Evolutionary conservation across 2,888 invertebrate genomes (phyloP).

Genomic region (Luperina testacea): DNA sequence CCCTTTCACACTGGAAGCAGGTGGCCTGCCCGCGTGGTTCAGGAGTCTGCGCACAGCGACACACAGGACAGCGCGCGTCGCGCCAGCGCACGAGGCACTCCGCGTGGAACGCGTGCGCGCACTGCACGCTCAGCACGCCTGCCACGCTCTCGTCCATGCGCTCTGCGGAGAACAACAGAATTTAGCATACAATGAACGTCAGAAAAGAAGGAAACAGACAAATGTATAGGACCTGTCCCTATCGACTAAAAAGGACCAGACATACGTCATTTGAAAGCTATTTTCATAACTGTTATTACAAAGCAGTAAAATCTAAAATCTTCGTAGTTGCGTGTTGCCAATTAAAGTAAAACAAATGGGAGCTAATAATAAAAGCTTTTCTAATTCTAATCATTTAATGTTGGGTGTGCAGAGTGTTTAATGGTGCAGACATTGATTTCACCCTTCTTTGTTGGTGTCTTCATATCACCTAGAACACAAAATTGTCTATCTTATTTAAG

Average conservation of each 20-base stretch:
- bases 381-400: neutral
- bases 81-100: slow-evolving; percentile 99
- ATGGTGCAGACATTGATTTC: too few relatives aligned
- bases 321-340: neutral
- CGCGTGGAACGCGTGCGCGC: slow-evolving; percentile 99
- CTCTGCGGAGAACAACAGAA: slow-evolving; percentile 87
- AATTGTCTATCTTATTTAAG: neutral
- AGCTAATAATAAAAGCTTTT: too few relatives aligned
- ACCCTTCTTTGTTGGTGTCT: neutral
- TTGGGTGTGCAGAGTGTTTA: neutral
- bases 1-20: slow-evolving; percentile 81
- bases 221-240: too few relatives aligned
- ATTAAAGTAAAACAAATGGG: too few relatives aligned
- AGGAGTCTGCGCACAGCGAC: slow-evolving; percentile 96
- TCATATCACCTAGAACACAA: neutral
- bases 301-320: too few relatives aligned
- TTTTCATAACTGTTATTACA: too few relatives aligned
- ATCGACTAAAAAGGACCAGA: too few relatives aligned
- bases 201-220: too few relatives aligned
- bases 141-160: slow-evolving; percentile 99
- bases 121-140: slow-evolving; percentile 98
- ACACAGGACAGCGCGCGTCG: slow-evolving; percentile 99
- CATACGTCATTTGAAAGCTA: too few relatives aligned
- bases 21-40: slow-evolving; percentile 93
- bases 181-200: neutral